Evolutionary conservation across 2,113 vertebrate genomes (phyloP).

Genomic region (Anolis sagrei): DNA sequence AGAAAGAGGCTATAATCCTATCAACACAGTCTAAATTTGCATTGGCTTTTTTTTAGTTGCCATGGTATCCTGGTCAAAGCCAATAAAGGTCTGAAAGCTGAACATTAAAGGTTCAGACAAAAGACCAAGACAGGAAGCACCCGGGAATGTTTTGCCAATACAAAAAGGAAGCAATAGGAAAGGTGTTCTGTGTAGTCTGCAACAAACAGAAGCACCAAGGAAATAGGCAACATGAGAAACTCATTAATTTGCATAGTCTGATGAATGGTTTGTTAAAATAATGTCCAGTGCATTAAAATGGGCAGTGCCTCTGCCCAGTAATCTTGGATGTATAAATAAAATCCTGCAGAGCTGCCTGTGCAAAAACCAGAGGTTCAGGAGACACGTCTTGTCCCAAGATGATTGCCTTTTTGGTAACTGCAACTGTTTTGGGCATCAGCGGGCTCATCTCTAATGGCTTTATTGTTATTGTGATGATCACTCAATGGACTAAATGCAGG

Average conservation of each 20-base stretch:
- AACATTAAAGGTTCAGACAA: no score
- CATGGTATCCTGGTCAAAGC: no score
- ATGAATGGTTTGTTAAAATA: background rate
- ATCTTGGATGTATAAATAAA: background rate
- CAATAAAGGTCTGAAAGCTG: no score
- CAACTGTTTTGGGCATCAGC: background rate
- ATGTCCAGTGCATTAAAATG: background rate
- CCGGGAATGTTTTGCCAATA: no score
- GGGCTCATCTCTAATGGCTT: slow-evolving; percentile 16
- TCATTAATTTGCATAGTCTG: background rate
- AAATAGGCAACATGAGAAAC: no score
- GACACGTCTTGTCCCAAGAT: background rate
- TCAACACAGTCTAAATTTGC: no score
- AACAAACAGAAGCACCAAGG: no score
- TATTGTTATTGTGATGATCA: background rate
- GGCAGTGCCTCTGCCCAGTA: background rate
- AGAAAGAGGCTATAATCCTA: no score
- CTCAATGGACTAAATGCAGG: background rate
- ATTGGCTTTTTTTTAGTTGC: no score
- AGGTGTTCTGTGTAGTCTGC: no score
- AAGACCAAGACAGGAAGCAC: no score
- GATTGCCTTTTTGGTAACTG: background rate
- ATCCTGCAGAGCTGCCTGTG: background rate
- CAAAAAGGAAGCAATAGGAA: no score
- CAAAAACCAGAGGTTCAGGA: background rate